Evolutionary conservation across 1,140 invertebrate species (phyloP), one percentile per base, ranked within the genome.

Genomic region (Thalassaphorura encarpata): DNA sequence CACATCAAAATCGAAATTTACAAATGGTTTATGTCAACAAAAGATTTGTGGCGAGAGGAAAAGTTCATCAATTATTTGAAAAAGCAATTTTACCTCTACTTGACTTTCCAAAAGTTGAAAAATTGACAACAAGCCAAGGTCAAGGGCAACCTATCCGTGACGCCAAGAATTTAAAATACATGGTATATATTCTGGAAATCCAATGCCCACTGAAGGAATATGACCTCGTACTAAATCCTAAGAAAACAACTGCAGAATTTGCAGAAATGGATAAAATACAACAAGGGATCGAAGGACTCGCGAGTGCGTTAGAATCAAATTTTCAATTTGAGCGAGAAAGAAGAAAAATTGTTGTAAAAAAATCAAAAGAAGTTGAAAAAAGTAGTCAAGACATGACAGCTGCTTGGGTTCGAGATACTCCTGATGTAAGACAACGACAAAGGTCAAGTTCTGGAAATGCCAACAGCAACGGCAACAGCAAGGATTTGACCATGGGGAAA

Each of bases 1-100:
- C 69, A 39, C 66, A 68, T 41, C 54, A 66, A 29, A 68, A 68
- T 48, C 78, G 74, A 52, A 69, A 74, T 54, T 66, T 76, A 19
- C 79, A 81, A 64, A 80, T 78, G 70, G 70, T 83, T 16, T 83
- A 76, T 69, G 70, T 83, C 2, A 83, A 83, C 70, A 76, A 76
- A 58, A 69, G 76, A 63, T 70, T 75, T 43, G 68, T 82, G n/a
- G 57, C 70, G 39, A 74, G 75, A 51, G 72, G 71, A 40, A 74
- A 75, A 66, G 56, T 79, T 19, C 60, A 75, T 23, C 76, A 78
- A 62, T 76, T 75, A 64, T 66, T 76, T 27, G 56, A 80, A 3
- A 76, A 76, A 49, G 67, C 59, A 43, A 67, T 23, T 66, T n/a
- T n/a, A n/a, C n/a, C n/a, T n/a, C n/a, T n/a, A n/a, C n/a, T n/a